Conservation (phyloP, 2,797 vertebrate species). For the Synaphobranchus kaupii region DNA sequence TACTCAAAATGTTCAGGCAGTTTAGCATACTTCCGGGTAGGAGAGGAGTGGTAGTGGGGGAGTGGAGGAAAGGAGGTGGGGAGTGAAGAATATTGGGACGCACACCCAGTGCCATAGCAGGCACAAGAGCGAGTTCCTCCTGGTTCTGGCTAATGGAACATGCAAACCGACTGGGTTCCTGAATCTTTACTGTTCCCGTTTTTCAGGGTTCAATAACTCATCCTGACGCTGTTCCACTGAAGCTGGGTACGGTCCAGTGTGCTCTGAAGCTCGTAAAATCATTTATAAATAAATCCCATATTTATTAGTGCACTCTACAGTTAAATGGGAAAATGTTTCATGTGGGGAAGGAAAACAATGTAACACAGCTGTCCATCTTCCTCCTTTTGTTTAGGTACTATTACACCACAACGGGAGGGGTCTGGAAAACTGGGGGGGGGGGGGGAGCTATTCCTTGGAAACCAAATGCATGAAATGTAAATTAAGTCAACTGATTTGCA, state of each 20-base stretch:
- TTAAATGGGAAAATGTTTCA: background rate
- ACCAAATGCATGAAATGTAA: background rate
- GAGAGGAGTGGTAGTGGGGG: too few species aligned
- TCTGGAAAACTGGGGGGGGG: background rate
- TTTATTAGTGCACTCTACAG: background rate
- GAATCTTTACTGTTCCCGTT: background rate
- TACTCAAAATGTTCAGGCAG: too few species aligned
- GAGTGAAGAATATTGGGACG: too few species aligned
- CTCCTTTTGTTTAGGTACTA: background rate
- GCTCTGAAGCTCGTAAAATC: background rate
- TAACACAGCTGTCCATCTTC: background rate
- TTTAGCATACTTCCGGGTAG: too few species aligned
- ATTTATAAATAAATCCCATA: background rate
- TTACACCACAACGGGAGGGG: background rate
- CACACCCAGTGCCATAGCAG: slow-evolving; percentile 29
- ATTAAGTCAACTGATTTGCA: background rate
- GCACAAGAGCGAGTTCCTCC: background rate
- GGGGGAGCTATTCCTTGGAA: background rate
- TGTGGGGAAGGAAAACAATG: background rate
- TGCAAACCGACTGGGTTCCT: background rate
- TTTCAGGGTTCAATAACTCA: background rate
- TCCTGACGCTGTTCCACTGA: background rate
- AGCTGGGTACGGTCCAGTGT: background rate
- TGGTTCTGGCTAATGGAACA: background rate
- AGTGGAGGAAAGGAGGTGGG: too few species aligned